Percentiles rank a stretch among this genome's conserved stretches.
phyloP scores from a whole-genome alignment of 2,888 invertebrate species.

The Rhodophaea formosa region DNA sequence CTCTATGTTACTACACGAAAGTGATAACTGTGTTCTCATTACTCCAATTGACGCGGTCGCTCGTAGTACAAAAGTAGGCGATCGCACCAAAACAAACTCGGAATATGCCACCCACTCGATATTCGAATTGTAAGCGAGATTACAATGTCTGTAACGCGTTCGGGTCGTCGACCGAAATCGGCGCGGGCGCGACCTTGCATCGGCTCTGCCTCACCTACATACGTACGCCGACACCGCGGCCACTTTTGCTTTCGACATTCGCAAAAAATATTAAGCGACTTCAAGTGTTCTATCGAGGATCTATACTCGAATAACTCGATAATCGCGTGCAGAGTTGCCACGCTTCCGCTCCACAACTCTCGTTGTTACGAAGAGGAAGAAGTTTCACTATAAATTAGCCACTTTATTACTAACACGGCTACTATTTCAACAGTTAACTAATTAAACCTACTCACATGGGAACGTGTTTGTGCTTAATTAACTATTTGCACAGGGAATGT shows the following conservation, averaged over 20 bases:
- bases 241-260: conserved; percentile 79
- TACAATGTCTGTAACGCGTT: conserved; percentile 48
- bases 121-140: conserved; percentile 41
- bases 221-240: conserved; percentile 72
- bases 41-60: conserved; percentile 12
- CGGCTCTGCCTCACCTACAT: conserved; percentile 75
- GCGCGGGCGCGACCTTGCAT: conserved; percentile 78
- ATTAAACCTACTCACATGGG: conserved; percentile 4
- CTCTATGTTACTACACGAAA: neutral
- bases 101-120: conserved; percentile 27
- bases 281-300: conserved; percentile 32
- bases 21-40: neutral
- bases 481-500: conserved; percentile 14
- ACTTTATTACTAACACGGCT: conserved; percentile 2
- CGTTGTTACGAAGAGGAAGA: conserved; percentile 9
- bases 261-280: conserved; percentile 63
- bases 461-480: conserved; percentile 19
- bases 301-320: conserved; percentile 15
- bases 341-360: conserved; percentile 2
- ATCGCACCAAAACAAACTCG: conserved; percentile 25
- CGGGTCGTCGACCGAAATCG: conserved; percentile 77
- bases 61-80: conserved; percentile 19
- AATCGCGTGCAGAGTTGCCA: conserved; percentile 18
- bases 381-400: conserved; percentile 10
- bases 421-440: conserved; percentile 2